A percentile compares a stretch with the other conserved stretches of the same genome.
Evolutionary conservation across 2,797 vertebrate species (phyloP).

Genomic region (Dipus sagitta): DNA sequence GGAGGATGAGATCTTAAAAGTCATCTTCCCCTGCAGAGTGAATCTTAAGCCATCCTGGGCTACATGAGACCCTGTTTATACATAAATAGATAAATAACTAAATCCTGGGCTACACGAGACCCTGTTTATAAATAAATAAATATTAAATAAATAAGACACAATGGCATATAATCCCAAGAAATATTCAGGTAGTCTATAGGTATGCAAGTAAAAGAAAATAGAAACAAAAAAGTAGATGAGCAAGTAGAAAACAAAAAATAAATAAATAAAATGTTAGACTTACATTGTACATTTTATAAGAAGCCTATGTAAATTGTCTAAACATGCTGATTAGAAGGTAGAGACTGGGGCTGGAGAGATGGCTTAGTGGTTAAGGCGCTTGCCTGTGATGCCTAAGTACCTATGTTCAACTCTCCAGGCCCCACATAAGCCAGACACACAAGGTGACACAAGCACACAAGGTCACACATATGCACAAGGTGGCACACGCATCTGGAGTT

Average conservation of each 20-base stretch:
- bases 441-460: too few species aligned
- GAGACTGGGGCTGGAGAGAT: too few species aligned
- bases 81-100: background rate
- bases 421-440: too few species aligned
- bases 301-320: background rate
- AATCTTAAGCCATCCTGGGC: background rate
- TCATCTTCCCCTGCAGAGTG: background rate
- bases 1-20: background rate
- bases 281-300: background rate
- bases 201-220: background rate
- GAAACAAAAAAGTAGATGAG: background rate
- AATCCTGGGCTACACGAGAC: background rate
- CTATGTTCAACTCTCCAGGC: too few species aligned
- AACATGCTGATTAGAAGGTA: background rate
- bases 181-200: background rate
- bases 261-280: slow-evolving; percentile 27
- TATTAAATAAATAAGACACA: background rate
- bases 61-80: background rate
- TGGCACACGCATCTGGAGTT: too few species aligned
- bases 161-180: background rate
- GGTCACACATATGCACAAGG: too few species aligned
- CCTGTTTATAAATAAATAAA: background rate
- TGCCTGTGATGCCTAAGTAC: too few species aligned
- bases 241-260: background rate
- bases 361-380: too few species aligned